These are phyloP conservation scores for Spilogale gracilis DNA, from an alignment of 2,113 vertebrate genomes.

Conservation along the genomic window DNA sequence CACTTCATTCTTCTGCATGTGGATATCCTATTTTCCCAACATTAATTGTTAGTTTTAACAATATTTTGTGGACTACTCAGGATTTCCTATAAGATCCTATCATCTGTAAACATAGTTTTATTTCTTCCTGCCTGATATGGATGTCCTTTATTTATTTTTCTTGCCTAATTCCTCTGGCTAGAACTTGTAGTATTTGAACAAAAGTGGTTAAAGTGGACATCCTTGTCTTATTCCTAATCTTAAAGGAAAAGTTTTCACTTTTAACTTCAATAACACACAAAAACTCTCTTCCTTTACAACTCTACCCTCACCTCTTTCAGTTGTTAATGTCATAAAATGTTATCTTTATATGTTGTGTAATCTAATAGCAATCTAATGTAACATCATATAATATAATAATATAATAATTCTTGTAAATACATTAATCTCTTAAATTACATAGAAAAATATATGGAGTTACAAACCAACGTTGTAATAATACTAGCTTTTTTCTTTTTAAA, in stretches of 20 bases:
- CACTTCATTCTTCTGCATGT: neutral
- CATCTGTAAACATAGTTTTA: neutral
- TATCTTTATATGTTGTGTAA: neutral
- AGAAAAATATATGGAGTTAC: neutral
- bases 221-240: neutral
- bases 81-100: neutral
- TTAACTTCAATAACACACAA: neutral
- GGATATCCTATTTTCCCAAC: neutral
- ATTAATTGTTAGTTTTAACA: neutral
- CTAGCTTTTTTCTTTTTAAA: neutral
- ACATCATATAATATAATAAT: neutral
- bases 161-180: neutral
- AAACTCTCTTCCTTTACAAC: neutral
- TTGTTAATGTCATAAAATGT: neutral
- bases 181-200: neutral
- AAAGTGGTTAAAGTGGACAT: neutral
- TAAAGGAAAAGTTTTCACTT: neutral
- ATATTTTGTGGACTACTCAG: neutral
- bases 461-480: neutral
- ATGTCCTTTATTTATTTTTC: neutral
- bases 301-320: neutral
- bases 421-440: neutral
- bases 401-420: neutral
- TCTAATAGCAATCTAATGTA: neutral
- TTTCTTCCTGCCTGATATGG: neutral